These are phyloP conservation scores for Ceratosolen fusciceps DNA, from an alignment of 1,140 invertebrate genomes.

Conservation along the genomic window DNA sequence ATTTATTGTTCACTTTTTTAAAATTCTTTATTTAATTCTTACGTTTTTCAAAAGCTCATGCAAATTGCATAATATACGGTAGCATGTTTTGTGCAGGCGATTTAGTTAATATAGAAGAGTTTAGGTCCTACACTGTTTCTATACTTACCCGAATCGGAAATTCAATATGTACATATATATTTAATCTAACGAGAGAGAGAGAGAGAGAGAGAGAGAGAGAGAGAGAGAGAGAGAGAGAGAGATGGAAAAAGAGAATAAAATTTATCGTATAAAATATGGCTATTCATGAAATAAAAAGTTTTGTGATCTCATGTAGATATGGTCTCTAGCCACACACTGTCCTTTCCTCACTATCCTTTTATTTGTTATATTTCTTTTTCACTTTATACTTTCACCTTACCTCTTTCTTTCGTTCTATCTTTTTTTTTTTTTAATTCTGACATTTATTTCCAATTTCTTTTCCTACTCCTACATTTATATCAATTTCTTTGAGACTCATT, in stretches of 20 bases:
- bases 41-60: conserved; percentile 19
- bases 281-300: conserved; percentile 73
- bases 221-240: neutral
- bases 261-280: conserved; percentile 72
- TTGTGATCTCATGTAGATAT: conserved; percentile 68
- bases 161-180: neutral
- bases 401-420: conserved; percentile 34
- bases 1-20: neutral
- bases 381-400: conserved; percentile 43
- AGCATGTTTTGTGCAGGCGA: conserved; percentile 56
- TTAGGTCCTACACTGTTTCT: conserved; percentile 42
- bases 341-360: conserved; percentile 30
- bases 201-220: neutral
- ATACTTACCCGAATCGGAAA: conserved; percentile 47
- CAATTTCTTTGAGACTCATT: conserved; percentile 24
- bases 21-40: neutral
- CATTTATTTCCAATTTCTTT: neutral
- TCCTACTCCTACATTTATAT: neutral
- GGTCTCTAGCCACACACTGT: conserved; percentile 59
- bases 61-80: conserved; percentile 58
- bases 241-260: conserved; percentile 49
- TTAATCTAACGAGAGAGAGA: neutral
- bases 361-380: conserved; percentile 18
- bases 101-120: conserved; percentile 68
- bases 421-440: conserved; percentile 21